Percentiles rank a stretch among this genome's conserved stretches.
These are phyloP conservation scores for Luffia ferchaultella DNA, from an alignment of 2,888 invertebrate genomes.

Conservation along the genomic window DNA sequence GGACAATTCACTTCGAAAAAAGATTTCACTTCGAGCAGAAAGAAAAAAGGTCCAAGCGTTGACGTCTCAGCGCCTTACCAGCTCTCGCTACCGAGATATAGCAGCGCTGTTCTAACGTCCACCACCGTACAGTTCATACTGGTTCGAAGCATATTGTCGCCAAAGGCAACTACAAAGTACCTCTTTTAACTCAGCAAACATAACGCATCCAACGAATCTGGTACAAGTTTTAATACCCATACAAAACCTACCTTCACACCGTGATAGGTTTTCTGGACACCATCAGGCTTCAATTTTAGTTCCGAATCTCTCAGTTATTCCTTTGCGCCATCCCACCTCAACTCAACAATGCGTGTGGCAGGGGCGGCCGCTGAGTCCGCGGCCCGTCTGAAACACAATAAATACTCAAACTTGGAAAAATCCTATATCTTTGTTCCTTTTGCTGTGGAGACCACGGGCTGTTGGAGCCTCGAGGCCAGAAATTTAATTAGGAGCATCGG, in stretches of 20 bases:
- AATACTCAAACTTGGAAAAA: too few relatives aligned
- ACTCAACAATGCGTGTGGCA: too few relatives aligned
- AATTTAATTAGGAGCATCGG: too few relatives aligned
- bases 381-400: too few relatives aligned
- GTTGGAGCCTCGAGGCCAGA: too few relatives aligned
- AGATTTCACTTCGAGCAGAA: too few relatives aligned
- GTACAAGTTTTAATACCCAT: conserved; percentile 30
- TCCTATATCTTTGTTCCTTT: too few relatives aligned
- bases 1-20: too few relatives aligned
- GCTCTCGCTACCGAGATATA: conserved; percentile 28
- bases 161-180: conserved; percentile 26
- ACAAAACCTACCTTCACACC: too few relatives aligned
- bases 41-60: conserved; percentile 18
- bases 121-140: conserved; percentile 27
- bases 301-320: conserved; percentile 47
- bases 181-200: conserved; percentile 29
- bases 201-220: conserved; percentile 26
- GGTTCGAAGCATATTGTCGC: conserved; percentile 24
- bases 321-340: conserved; percentile 29
- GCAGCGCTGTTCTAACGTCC: conserved; percentile 19
- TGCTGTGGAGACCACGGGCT: too few relatives aligned
- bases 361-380: too few relatives aligned
- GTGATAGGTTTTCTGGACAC: conserved; percentile 15
- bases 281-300: conserved; percentile 26
- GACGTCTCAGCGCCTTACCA: conserved; percentile 24